These are phyloP conservation scores for Zosterops borbonicus DNA, from an alignment of 2,113 vertebrate genomes.

Conservation along the genomic window DNA sequence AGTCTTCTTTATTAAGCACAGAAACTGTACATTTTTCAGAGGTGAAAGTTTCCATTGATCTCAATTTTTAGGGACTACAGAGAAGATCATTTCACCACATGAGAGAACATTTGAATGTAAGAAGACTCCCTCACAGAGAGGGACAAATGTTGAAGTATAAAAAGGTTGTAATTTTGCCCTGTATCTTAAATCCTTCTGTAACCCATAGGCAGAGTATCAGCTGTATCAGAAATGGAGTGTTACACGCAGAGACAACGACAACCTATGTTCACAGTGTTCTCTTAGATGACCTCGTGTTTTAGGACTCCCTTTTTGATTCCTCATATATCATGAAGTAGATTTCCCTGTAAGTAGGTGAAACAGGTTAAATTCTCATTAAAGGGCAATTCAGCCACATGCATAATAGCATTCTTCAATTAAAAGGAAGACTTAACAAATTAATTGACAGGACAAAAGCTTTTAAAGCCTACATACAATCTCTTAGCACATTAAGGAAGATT, in stretches of 20 bases:
- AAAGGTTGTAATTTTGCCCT: not conserved
- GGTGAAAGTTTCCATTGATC: not conserved
- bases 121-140: not conserved
- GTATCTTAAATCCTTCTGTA: not conserved
- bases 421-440: slow-evolving; percentile 66
- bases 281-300: not conserved
- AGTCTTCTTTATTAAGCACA: not conserved
- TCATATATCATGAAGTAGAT: not conserved
- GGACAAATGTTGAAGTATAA: not conserved
- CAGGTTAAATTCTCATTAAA: slow-evolving; percentile 69
- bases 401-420: slow-evolving; percentile 11
- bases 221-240: not conserved
- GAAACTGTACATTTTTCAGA: not conserved
- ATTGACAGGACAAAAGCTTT: slow-evolving; percentile 63
- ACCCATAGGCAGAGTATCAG: not conserved
- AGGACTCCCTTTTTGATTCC: not conserved
- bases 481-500: slow-evolving; percentile 60
- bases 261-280: not conserved
- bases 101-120: not conserved
- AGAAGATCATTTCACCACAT: not conserved
- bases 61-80: not conserved
- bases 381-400: slow-evolving; percentile 12
- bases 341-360: slow-evolving; percentile 1
- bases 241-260: not conserved
- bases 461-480: slow-evolving; percentile 55